Evolutionary conservation across 2,113 vertebrate genomes (phyloP).

Genomic region (Stomatorhinus ivindoensis): DNA sequence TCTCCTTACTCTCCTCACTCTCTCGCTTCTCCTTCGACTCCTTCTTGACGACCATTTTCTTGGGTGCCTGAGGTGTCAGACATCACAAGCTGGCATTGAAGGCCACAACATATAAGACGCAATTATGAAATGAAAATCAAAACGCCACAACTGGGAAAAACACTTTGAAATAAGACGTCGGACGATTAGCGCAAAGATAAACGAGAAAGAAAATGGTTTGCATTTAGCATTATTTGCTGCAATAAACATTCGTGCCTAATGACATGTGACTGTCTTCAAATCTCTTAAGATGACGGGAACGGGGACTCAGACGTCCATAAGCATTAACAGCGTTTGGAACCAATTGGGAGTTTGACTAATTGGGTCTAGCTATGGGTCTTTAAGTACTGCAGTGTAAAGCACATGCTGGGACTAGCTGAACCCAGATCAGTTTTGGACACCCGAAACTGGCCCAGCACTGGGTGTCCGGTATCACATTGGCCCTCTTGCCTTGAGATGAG

Average conservation of each 20-base stretch:
- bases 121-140: background rate
- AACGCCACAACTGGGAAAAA: background rate
- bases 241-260: background rate
- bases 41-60: slow-evolving; percentile 71
- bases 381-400: background rate
- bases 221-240: background rate
- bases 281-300: background rate
- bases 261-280: background rate
- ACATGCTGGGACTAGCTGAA: background rate
- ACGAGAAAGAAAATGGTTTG: background rate
- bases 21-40: slow-evolving; percentile 86
- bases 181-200: background rate
- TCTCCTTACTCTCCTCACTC: slow-evolving; percentile 87
- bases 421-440: background rate
- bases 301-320: background rate
- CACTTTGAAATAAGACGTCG: background rate
- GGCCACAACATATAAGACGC: background rate
- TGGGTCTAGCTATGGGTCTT: background rate
- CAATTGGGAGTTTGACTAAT: background rate
- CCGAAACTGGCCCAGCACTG: background rate
- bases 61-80: slow-evolving; percentile 52
- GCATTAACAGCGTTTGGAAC: background rate
- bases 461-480: background rate
- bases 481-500: background rate
- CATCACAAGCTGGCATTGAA: background rate